Evolutionary conservation across 2,888 invertebrate genomes (phyloP).

Genomic region (Nemapogon koenigi): DNA sequence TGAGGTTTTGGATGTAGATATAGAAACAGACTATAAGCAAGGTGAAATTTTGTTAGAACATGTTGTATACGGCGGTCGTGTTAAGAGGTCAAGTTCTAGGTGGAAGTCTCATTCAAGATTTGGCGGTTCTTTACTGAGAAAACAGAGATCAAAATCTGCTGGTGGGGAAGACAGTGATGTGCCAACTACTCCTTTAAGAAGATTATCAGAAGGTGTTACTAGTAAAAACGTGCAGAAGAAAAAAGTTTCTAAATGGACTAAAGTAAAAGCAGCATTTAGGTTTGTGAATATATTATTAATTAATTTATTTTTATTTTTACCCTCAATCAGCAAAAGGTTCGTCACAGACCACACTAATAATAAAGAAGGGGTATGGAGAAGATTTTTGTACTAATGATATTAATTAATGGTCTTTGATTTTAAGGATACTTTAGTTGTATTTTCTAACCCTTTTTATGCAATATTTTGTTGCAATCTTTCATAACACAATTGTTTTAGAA

Average conservation of each 20-base stretch:
- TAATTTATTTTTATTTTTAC: background rate
- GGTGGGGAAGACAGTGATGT: constrained; percentile 67
- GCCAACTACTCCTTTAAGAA: constrained; percentile 40
- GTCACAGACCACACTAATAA: no score
- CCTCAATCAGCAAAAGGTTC: no score
- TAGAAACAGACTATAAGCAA: constrained; percentile 68
- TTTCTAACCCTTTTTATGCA: no score
- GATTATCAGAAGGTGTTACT: constrained; percentile 46
- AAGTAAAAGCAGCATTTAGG: constrained; percentile 87
- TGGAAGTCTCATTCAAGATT: constrained; percentile 52
- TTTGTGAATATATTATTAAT: constrained; percentile 45
- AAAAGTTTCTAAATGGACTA: constrained; percentile 86
- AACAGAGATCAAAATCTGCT: constrained; percentile 72
- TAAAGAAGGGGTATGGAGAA: no score
- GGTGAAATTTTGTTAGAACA: constrained; percentile 69
- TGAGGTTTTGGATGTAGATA: constrained; percentile 61
- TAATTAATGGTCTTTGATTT: no score
- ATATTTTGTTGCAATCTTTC: no score
- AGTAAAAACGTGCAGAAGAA: constrained; percentile 56
- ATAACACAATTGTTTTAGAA: no score
- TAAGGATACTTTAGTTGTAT: no score
- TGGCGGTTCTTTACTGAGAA: constrained; percentile 57
- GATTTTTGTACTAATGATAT: no score
- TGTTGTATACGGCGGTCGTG: constrained; percentile 61
- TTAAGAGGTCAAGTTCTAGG: constrained; percentile 57